These are phyloP conservation scores for Andrena marginata DNA, from an alignment of 2,888 invertebrate species.

Conservation along the genomic window DNA sequence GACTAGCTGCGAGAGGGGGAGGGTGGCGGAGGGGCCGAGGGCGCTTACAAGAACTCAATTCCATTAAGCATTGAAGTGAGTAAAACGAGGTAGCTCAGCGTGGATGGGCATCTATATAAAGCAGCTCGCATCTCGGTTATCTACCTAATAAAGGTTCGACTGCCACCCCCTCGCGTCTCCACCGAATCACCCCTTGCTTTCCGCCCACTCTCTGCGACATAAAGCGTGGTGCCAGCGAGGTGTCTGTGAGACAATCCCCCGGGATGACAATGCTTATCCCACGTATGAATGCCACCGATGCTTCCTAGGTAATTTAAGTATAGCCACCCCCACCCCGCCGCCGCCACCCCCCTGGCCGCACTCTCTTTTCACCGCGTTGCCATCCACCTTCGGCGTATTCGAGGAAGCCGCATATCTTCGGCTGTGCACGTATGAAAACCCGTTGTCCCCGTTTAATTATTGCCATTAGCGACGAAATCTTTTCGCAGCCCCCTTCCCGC, in stretches of 20 bases:
- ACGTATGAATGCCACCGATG: conserved; percentile 75
- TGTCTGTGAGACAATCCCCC: conserved; percentile 80
- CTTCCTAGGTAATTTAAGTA: conserved; percentile 79
- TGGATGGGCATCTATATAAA: conserved; percentile 78
- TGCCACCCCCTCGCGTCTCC: conserved; percentile 27
- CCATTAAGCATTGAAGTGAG: conserved; percentile 82
- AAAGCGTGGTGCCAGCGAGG: conserved; percentile 78
- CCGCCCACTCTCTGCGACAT: conserved; percentile 67
- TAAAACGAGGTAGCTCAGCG: conserved; percentile 79
- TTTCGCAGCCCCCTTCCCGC: conserved; percentile 21
- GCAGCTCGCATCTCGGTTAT: conserved; percentile 80
- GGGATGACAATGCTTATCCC: conserved; percentile 80
- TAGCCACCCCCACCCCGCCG: conserved; percentile 39
- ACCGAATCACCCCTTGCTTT: conserved; percentile 46
- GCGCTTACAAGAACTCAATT: conserved; percentile 81
- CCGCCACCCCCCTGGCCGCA: conserved; percentile 11
- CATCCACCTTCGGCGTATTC: conserved; percentile 45
- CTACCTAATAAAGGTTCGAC: conserved; percentile 80
- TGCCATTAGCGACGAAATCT: conserved; percentile 61
- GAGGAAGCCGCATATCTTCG: conserved; percentile 42
- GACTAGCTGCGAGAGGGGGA: conserved; percentile 3
- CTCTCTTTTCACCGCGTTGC: conserved; percentile 45
- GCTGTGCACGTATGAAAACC: conserved; percentile 60
- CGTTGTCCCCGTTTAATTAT: conserved; percentile 67
- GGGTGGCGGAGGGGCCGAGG: conserved; percentile 35